Evolutionary conservation across 2,888 invertebrate species (phyloP), one percentile per base, ranked within the genome.

Genomic region (Epinotia nisella): DNA sequence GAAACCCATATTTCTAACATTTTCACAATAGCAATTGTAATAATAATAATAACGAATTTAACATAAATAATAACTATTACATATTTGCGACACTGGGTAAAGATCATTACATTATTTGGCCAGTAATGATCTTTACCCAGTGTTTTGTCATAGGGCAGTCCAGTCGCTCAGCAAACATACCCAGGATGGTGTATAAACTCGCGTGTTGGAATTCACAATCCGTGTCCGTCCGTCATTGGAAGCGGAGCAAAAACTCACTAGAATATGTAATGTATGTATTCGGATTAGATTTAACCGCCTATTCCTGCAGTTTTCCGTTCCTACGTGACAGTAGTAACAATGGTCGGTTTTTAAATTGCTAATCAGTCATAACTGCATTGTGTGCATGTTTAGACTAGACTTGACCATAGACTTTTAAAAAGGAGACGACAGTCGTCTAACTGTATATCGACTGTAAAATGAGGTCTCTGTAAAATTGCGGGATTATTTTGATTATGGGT

Each of bases 311-410:
- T 68, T 78, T 76, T 61, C 62, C 64, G 58, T n/a, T 56, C 61
- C 77, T 77, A 81, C 84, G 81, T 83, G 83, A 77, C 75, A 74
- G 78, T 80, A 78, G 79, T 81, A 72, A 74, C 76, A 81, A 82
- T 81, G 75, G 29, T 45, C 17, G 24, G 2, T 24, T 29, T 64
- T 70, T 62, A 70, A 45, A 64, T 69, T 69, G 69, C 69, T 53
- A 69, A 69, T 51, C 60, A 53, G 21, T 64, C 62, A 24, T 56
- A 62, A 70, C 45, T 70, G 62, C 62, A 70, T 24, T 62, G 53
- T 66, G 66, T 66, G 66, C 66, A 66, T 66, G 66, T 41, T 39
- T 41, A 24, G 66, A 66, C 21, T 66, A 19, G 41, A 15, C 1
- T 41, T 56, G 9, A 10, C 2, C 1, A 39, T 35, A 45, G 49